Base-by-base conservation (phyloP, 2,113 vertebrate genomes). In the Stegastes partitus region DNA sequence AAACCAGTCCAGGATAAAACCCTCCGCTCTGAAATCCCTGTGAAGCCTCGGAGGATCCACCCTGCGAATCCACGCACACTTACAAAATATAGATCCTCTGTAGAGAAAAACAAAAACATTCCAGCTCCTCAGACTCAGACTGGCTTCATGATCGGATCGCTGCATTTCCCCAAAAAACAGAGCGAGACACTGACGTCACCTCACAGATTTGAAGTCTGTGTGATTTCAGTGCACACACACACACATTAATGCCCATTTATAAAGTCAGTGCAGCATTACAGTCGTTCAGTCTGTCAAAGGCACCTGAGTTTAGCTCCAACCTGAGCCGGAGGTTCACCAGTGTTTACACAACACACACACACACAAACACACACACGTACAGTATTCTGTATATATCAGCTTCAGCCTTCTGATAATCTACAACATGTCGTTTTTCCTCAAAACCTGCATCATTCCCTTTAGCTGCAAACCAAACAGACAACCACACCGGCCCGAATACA, bases 271-370 rank as follows among this genome's bases (percentile, higher is more conserved):
- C 86, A 90, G 74, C 57, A 34, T 64, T 44, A 69, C 31, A 81
- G 67, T 83, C 61, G 16, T 59, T 76, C 56, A 67, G 73, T 74
- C 61, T 42, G 49, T 79, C 39, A 31, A 90, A 91, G 88, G 88
- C 88, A 87, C 90, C 90, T 89, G 89, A 92, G 88, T 72, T 86
- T 42, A 70, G 6, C 50, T 67, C 74, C 11, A 63, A 47, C 59
- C 68, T 37, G 51, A 84, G 69, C 79, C 63, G 68, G 45, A 83
- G 72, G 47, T 68, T 82, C 58, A 82, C 81, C 86, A 89, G 79
- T 87, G 85, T 79, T 58, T 65, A 45, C 22, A 62, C 15, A 37
- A 64, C 65, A 70, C 51, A 54, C 19, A 50, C 47, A 49, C 67
- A 69, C 65, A 25, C 28, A 49, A 42, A 37, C 61, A 23, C 61